Evolutionary conservation across 2,797 vertebrate genomes (phyloP), one percentile per base, ranked within the genome.

Genomic region (Adelosebastes latens): DNA sequence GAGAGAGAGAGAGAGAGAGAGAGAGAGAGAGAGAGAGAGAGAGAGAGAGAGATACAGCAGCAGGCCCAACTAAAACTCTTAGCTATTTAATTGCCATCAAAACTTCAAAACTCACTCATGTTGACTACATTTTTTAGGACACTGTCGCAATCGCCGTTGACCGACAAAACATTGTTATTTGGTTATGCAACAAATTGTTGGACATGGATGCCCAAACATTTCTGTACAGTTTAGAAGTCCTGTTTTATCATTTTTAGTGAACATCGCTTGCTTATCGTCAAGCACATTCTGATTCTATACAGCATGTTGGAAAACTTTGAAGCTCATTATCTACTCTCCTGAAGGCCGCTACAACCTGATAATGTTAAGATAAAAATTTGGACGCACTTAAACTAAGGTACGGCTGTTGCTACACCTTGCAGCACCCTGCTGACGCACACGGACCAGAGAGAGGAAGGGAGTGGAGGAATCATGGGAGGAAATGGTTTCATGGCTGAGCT

Each of bases 401-500:
- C 18, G 67, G 68, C 66, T 77, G n/a, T 49, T 55, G 46, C 82
- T 70, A 56, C 46, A 84, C 80, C 64, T 87, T 77, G 55, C 72
- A 59, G 71, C 61, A 52, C 70, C 72, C 27, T 67, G 55, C 76
- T 79, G 83, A 81, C 10, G 49, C 80, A 84, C 61, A 74, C 18
- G 71, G 56, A 74, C 78, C 64, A 59, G 70, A 75, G 56, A 84
- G 90, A n/a, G n/a, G 84, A 88, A 88, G 72, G 87, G 81, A 90
- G 85, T 60, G 81, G 60, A 86, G 88, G 88, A 85, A 91, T 92
- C 87, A 80, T 42, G 75, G 89, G 93, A 94, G 93, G 94, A 95
- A 95, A 94, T 95, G 96, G 94, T 95, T 95, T 95, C 95, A 96
- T 96, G 92, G 92, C 93, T 89, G 85, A 89, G 86, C 90, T 95